Evolutionary conservation across 2,888 invertebrate species (phyloP).

Genomic region (Lapara coniferarum): DNA sequence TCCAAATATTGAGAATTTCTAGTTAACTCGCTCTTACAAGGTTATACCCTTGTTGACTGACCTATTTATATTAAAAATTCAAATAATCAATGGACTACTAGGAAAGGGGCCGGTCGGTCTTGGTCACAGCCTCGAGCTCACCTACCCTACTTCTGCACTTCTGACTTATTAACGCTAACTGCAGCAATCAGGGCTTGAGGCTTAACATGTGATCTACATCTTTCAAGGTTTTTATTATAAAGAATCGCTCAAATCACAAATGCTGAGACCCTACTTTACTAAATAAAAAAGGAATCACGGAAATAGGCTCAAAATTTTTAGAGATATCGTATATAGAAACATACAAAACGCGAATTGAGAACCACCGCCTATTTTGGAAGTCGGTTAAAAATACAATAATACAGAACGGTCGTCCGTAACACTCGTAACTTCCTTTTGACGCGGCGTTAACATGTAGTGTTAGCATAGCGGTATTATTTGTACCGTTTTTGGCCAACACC

Average conservation of each 20-base stretch:
- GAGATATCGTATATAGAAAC: too few species aligned
- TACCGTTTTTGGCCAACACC: conserved; percentile 20
- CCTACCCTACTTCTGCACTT: not conserved
- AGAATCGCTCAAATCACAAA: too few species aligned
- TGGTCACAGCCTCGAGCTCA: not conserved
- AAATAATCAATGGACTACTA: conserved; percentile 11
- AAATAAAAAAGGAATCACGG: too few species aligned
- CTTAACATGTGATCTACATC: not conserved
- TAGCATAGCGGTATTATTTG: conserved; percentile 22
- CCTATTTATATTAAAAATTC: conserved; percentile 6
- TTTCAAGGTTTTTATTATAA: too few species aligned
- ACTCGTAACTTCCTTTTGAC: conserved; percentile 15
- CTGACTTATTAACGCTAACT: not conserved
- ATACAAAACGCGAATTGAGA: too few species aligned
- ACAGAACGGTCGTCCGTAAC: conserved; percentile 7
- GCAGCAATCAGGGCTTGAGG: not conserved
- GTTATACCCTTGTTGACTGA: not conserved
- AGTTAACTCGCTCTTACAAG: not conserved
- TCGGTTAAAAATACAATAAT: not conserved
- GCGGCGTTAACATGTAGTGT: conserved; percentile 11
- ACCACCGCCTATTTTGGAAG: too few species aligned
- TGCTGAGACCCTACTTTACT: too few species aligned
- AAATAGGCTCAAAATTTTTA: too few species aligned
- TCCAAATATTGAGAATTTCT: not conserved
- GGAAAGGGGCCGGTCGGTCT: not conserved